Base-by-base conservation (phyloP, 1,140 invertebrate genomes). In the Temnothorax longispinosus region DNA sequence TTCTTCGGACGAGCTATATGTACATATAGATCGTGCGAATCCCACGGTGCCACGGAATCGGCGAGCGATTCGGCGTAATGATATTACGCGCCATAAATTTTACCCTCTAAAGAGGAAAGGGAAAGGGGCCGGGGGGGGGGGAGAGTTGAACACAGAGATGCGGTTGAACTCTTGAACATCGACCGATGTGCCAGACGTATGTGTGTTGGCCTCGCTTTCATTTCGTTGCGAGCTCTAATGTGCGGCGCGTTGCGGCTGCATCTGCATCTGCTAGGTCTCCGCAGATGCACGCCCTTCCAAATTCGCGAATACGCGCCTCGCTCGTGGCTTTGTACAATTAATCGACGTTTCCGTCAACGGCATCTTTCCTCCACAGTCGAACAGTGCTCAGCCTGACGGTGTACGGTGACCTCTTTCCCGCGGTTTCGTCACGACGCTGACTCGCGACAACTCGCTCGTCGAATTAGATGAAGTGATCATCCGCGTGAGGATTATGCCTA, bases 61-160 rank as follows among this genome's bases (percentile, higher is more conserved):
- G 58, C 21, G 50, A 15, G 32, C 72, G 60, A 88, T 84, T 86
- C 38, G 77, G 72, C 32, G 67, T 90, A 90, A 90, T 71, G 88
- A 86, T 86, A 88, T 90, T 90, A 88, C 65, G 65, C 35, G 89
- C 54, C 58, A 80, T 91, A 89, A 91, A 91, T 90, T 75, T 89
- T 35, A 44, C 21, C 35, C 50, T 27, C 41, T n/a, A 27, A 35
- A 69, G 35, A 47, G 62, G 47, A 11, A 54, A 8, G 10, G 41
- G 18, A 15, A 10, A 7, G 32, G 7, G 21, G 41, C 15, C 27
- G 8, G 44, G 27, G 60, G 41, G 27, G 65, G 27, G 60, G 44
- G n/a, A 71, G 54, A 32, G 13, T 67, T 13, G 65, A 27, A 18
- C 18, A 47, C 38, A 27, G 64, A 80, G 54, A 77, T 47, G 41